Conservation (phyloP, 2,797 vertebrate species). For the Dendrocincla fuliginosa region DNA sequence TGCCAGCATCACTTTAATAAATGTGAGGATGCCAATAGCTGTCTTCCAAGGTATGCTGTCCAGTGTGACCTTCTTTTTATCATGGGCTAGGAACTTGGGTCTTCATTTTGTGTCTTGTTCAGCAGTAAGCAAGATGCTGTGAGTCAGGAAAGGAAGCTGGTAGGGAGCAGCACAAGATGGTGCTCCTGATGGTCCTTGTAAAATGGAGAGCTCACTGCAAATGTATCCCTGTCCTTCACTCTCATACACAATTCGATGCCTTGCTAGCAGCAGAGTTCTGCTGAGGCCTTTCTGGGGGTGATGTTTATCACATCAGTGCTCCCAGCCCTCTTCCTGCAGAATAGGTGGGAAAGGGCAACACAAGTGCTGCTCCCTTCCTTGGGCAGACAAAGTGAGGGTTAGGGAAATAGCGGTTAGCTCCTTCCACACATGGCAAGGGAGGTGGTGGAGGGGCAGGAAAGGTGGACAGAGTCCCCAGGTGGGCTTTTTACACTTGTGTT, state of each 20-base stretch:
- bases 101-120: background rate
- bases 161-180: background rate
- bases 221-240: background rate
- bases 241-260: background rate
- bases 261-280: background rate
- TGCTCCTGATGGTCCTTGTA: background rate
- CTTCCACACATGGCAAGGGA: background rate
- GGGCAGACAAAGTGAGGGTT: background rate
- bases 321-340: accelerated
- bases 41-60: background rate
- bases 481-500: background rate
- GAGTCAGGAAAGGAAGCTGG: background rate
- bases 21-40: background rate
- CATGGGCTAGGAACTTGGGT: accelerated
- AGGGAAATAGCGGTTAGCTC: background rate
- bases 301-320: background rate
- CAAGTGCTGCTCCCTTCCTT: background rate
- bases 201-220: background rate
- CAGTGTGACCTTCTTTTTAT: background rate
- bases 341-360: background rate
- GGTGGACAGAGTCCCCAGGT: background rate
- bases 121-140: accelerated
- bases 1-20: background rate
- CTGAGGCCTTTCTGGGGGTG: background rate
- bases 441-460: background rate